Conservation (phyloP, 92 coral and sea anemone species). For the Paragorgia papillata region DNA sequence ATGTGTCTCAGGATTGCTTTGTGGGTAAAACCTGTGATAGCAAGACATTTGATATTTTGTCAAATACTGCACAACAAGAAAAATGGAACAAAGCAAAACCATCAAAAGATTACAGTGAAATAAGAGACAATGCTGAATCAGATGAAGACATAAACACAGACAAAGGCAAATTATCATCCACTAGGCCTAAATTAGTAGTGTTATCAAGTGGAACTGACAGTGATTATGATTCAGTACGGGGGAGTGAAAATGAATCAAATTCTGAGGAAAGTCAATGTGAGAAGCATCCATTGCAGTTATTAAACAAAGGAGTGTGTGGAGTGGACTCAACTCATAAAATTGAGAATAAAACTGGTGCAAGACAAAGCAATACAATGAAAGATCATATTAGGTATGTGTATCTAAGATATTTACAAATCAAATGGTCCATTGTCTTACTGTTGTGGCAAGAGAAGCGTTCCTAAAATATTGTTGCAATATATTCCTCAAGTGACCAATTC, state of each 20-base stretch:
- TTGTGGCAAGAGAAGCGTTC: too few relatives aligned
- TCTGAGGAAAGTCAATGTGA: slow-evolving; percentile 23
- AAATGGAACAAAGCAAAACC: not conserved
- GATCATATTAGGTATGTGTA: not conserved
- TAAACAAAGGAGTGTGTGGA: not conserved
- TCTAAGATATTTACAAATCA: too few relatives aligned
- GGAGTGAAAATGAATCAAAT: not conserved
- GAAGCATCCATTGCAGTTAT: slow-evolving; percentile 8
- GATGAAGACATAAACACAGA: not conserved
- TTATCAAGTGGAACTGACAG: slow-evolving; percentile 31
- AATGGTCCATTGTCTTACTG: too few relatives aligned
- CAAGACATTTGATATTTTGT: not conserved
- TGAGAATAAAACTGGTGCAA: not conserved
- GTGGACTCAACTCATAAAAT: not conserved
- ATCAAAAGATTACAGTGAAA: not conserved
- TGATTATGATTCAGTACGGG: slow-evolving; percentile 13
- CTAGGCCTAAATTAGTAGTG: not conserved
- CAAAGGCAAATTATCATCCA: not conserved
- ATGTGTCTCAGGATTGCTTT: not conserved
- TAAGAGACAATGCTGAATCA: not conserved
- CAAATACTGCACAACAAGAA: not conserved
- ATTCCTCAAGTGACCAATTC: too few relatives aligned
- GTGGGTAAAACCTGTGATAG: not conserved
- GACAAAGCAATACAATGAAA: not conserved
- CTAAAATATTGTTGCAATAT: too few relatives aligned